Evolutionary conservation across 2,797 vertebrate genomes (phyloP).

Genomic region (Enteromius thamalakanensis): DNA sequence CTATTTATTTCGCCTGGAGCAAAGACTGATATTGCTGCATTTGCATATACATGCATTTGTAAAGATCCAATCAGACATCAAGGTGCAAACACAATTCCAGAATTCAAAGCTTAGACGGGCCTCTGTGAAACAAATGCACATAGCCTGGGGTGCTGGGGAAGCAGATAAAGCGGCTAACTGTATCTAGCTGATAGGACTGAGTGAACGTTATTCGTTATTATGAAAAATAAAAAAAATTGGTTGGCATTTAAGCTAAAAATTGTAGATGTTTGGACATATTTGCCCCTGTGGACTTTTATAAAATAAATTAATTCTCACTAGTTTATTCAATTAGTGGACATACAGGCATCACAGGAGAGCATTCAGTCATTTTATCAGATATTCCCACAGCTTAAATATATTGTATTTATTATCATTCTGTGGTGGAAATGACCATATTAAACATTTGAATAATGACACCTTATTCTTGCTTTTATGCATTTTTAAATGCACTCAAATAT

Average conservation of each 20-base stretch:
- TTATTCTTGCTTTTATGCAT: background rate
- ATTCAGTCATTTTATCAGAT: background rate
- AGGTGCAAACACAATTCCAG: constrained; percentile 76
- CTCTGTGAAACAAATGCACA: constrained; percentile 74
- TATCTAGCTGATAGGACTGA: constrained; percentile 60
- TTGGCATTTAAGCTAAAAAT: constrained; percentile 9
- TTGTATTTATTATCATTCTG: background rate
- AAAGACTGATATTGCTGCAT: constrained; percentile 74
- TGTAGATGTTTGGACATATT: background rate
- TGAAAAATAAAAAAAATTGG: background rate
- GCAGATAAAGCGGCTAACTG: constrained; percentile 61
- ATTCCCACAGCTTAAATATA: background rate
- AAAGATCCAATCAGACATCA: constrained; percentile 81
- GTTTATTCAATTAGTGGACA: background rate
- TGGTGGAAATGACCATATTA: background rate
- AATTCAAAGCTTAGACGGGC: constrained; percentile 75
- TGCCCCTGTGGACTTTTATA: background rate
- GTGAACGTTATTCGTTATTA: constrained; percentile 33
- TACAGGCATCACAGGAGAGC: background rate
- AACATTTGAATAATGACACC: background rate
- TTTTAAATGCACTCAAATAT: background rate
- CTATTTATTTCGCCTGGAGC: constrained; percentile 75
- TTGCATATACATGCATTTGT: constrained; percentile 82
- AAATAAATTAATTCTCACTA: background rate
- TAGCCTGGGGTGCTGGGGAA: constrained; percentile 54